Base-by-base conservation (phyloP, 2,113 vertebrate genomes). In the Heterochromis multidens region DNA sequence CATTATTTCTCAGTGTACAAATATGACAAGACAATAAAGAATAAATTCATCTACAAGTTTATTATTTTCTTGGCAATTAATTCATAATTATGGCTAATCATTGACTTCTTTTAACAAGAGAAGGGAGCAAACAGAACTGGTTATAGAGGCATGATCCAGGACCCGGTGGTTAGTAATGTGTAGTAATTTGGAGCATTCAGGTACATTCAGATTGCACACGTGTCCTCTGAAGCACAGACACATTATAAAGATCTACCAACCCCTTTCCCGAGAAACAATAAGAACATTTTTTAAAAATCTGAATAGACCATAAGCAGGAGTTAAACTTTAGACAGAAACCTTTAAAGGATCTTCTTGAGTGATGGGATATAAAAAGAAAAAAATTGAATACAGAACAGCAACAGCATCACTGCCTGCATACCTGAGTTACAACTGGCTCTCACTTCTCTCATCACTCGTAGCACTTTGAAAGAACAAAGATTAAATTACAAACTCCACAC, bases 401-500 rank as follows among this genome's bases (percentile, higher is more conserved):
- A 49, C 56, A 80, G 88, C 43, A 67, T 63, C 40, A 82, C 84
- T 79, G 81, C 83, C 88, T 86, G 86, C 88, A 85, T 85, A 90
- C 93, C 94, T 94, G 94, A 95, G 94, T 89, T 87, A 83, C 79
- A 84, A 79, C 82, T 70, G 85, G 74, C 77, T 88, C 76, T 78
- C 40, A 10, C n/a, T 29, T 87, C 61, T 83, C 80, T 81, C 57
- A 58, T 84, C 77, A 59, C 56, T 79, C 40, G 4, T 2, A 81
- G 78, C 61, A 74, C 84, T 79, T 84, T 31, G 72, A 74, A 52
- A 33, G 76, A 78, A 72, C 7, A 6, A 43, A 8, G 46, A 63
- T 59, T 84, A 67, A 70, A 60, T 29, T 21, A 25, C 9, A 77
- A 46, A 83, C 17, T 60, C 19, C 0, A 54, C 46, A 54, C 17